Base-by-base conservation (phyloP, 2,113 vertebrate genomes). In the Neotragus moschatus region DNA sequence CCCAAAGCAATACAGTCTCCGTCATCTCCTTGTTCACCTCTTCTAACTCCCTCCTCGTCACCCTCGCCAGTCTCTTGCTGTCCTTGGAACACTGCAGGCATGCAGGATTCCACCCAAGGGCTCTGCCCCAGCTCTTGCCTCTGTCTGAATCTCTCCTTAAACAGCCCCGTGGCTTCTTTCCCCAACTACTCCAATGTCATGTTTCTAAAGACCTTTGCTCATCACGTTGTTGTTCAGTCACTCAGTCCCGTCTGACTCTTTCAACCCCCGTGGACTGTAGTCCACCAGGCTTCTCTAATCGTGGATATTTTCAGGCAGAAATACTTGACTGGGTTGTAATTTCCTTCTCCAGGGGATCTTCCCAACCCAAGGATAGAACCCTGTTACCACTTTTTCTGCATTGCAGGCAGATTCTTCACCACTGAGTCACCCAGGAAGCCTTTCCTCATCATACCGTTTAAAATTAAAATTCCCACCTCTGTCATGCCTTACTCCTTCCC, bases 71-170 rank as follows among this genome's bases (percentile, higher is more conserved):
- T 88, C 39, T 12, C 8, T 58, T 28, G 39, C 33, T 85, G 61
- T 56, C 55, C 51, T 53, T 36, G 14, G 66, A 53, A 70, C 23
- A 86, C 21, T 36, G 10, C 3, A 82, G 43, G 5, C 21, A 75
- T 0, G 4, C 1, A 19, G 33, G 33, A 63, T 36, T 6, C 17
- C 7, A 26, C 7, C 9, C 17, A 1, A 92, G 49, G 16, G 4
- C 15, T 77, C 75, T 66, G n/a, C 11, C 58, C 28, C 17, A 36
- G 17, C 28, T 70, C 1, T 8, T 36, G 70, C 23, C 5, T n/a
- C 16, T 61, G 55, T 53, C n/a, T 58, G 47, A 88, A 60, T 75
- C 51, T 61, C 30, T 47, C 60, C 49, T 81, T 28, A 81, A 47
- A 39, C 45, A n/a, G 7, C 1, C 12, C 14, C 16, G 0, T 63